Percentiles rank a stretch among this genome's conserved stretches.
These are phyloP conservation scores for Austrolebias charrua DNA, from an alignment of 2,797 vertebrate genomes.

Conservation along the genomic window DNA sequence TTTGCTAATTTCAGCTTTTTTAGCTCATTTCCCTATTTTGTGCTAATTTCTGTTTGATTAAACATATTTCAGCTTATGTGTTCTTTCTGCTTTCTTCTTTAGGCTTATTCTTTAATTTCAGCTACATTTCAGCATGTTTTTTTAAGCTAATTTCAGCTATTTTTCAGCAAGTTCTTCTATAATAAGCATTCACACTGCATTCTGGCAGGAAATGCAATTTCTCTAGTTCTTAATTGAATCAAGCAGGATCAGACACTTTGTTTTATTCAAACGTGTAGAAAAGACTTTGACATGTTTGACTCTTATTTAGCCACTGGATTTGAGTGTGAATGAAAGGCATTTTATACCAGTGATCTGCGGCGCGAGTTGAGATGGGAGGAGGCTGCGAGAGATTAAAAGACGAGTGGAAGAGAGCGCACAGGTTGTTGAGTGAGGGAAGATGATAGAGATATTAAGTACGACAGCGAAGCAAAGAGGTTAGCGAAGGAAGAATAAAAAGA, in stretches of 20 bases:
- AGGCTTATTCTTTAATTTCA: no score
- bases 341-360: conserved; percentile 36
- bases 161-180: no score
- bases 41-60: no score
- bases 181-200: no score
- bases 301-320: conserved; percentile 70
- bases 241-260: conserved; percentile 8
- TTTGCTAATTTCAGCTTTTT: no score
- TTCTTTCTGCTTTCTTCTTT: no score
- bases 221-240: not conserved
- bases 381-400: conserved; percentile 34
- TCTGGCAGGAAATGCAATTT: no score
- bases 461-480: conserved; percentile 49
- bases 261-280: conserved; percentile 1
- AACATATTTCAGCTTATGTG: no score
- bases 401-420: conserved; percentile 26
- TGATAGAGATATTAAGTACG: conserved; percentile 74
- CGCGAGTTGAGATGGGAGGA: conserved; percentile 28
- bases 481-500: conserved; percentile 10
- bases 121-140: no score
- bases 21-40: no score
- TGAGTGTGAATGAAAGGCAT: conserved; percentile 66
- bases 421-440: conserved; percentile 44
- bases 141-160: no score
- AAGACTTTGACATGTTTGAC: not conserved